A percentile compares a stretch with the other conserved stretches of the same genome.
phyloP scores from a whole-genome alignment of 2,113 vertebrate species.

The Misgurnus mizolepis region DNA sequence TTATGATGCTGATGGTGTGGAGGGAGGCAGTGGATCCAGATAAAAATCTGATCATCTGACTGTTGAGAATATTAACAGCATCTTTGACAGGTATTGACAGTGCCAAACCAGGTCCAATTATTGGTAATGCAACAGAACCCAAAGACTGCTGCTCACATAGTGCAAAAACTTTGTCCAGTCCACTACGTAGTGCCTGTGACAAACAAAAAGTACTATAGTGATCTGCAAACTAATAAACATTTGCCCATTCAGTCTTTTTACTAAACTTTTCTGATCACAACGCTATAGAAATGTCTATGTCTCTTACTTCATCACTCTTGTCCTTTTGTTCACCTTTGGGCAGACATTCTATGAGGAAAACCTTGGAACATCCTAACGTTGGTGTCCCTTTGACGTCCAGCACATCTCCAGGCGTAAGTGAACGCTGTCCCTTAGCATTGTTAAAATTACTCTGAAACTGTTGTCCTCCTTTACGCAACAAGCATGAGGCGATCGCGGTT shows the following conservation, averaged over 20 bases:
- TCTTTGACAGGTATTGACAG: constrained; percentile 51
- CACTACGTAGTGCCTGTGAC: constrained; percentile 58
- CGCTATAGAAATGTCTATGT: neutral
- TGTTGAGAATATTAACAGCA: constrained; percentile 58
- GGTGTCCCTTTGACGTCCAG: constrained; percentile 55
- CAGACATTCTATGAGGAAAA: constrained; percentile 68
- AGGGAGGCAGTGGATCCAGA: constrained; percentile 41
- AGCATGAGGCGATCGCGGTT: constrained; percentile 54
- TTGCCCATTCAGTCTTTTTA: neutral
- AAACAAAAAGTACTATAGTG: neutral
- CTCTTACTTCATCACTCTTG: constrained; percentile 54
- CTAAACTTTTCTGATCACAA: neutral
- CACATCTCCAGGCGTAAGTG: constrained; percentile 57
- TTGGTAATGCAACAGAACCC: constrained; percentile 60
- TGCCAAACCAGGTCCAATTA: constrained; percentile 64
- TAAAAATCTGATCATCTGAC: constrained; percentile 56
- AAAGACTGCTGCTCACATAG: constrained; percentile 56
- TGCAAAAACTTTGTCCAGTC: constrained; percentile 58
- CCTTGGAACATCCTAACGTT: constrained; percentile 56
- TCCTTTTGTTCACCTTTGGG: constrained; percentile 59
- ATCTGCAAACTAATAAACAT: neutral
- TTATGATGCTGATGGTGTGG: constrained; percentile 59
- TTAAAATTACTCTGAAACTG: constrained; percentile 55
- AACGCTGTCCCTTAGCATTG: neutral
- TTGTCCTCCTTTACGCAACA: constrained; percentile 58